Conservation (phyloP, 2,797 vertebrate genomes). For the Australoheros facetus region DNA sequence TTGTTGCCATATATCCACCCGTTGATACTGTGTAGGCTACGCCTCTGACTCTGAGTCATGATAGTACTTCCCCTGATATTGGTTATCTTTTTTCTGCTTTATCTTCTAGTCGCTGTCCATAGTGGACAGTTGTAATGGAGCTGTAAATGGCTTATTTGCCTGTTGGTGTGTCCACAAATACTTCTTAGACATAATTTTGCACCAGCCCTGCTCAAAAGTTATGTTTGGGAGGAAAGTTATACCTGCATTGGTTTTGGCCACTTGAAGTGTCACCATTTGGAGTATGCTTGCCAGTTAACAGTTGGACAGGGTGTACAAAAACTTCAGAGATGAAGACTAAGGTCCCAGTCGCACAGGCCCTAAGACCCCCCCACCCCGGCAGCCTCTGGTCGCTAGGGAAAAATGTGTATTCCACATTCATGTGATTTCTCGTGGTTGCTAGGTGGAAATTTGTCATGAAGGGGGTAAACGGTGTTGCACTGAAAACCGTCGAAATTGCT, state of each 20-base stretch:
- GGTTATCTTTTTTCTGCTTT: slow-evolving; percentile 56
- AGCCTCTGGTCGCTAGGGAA: background rate
- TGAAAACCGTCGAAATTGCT: background rate
- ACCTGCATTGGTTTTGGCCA: slow-evolving; percentile 16
- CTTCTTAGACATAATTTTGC: slow-evolving; percentile 52
- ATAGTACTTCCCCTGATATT: slow-evolving; percentile 59
- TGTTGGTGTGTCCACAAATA: slow-evolving; percentile 54
- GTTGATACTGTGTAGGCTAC: slow-evolving; percentile 74
- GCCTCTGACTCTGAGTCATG: slow-evolving; percentile 48
- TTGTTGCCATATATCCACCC: slow-evolving; percentile 65
- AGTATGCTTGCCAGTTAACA: slow-evolving; percentile 24
- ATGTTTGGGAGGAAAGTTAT: slow-evolving; percentile 16
- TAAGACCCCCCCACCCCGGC: background rate
- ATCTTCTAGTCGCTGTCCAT: slow-evolving; percentile 61
- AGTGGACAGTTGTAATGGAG: slow-evolving; percentile 57
- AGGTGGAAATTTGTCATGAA: background rate
- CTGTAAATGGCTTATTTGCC: slow-evolving; percentile 55
- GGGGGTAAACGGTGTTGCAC: background rate
- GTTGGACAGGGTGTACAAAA: background rate
- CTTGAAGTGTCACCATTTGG: slow-evolving; percentile 27
- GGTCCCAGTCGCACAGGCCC: background rate
- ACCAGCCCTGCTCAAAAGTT: slow-evolving; percentile 52
- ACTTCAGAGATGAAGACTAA: slow-evolving; percentile 14
- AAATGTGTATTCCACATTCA: background rate
- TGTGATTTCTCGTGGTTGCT: background rate